Percentiles rank a stretch among this genome's conserved stretches.
phyloP scores from a whole-genome alignment of 2,888 invertebrate genomes.

The Tinea trinotella region DNA sequence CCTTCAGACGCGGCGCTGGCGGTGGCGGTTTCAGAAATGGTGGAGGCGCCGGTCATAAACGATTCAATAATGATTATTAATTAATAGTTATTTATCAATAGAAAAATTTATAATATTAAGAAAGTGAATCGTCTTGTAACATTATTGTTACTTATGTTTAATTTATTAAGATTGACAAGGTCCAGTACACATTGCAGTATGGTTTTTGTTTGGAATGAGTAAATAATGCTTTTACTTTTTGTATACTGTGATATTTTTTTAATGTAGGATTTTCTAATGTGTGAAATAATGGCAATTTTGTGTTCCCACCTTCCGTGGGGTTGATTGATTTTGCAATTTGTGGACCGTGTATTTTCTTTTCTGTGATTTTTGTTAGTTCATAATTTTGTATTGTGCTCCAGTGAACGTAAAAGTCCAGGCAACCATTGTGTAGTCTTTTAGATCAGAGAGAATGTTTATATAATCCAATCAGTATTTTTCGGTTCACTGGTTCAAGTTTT shows the following conservation, averaged over 20 bases:
- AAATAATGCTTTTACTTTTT: background rate
- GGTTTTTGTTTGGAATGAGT: background rate
- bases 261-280: background rate
- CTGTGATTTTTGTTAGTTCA: background rate
- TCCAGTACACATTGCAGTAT: conserved; percentile 9
- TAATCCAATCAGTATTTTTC: background rate
- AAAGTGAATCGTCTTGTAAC: conserved; percentile 5
- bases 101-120: background rate
- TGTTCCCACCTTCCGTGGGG: background rate
- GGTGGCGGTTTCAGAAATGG: conserved; percentile 33
- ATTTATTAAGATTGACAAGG: background rate
- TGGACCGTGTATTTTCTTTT: background rate
- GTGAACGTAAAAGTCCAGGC: background rate
- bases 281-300: background rate
- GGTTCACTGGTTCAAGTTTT: background rate
- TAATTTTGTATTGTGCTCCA: background rate
- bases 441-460: background rate
- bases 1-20: conserved; percentile 51
- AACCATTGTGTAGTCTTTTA: background rate
- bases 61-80: conserved; percentile 57
- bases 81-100: conserved; percentile 12
- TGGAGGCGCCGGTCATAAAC: conserved; percentile 53
- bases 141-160: background rate
- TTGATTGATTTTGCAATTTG: background rate
- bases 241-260: conserved; percentile 10